Evolutionary conservation across 2,797 vertebrate genomes (phyloP).

Genomic region (Propithecus perrieri): DNA sequence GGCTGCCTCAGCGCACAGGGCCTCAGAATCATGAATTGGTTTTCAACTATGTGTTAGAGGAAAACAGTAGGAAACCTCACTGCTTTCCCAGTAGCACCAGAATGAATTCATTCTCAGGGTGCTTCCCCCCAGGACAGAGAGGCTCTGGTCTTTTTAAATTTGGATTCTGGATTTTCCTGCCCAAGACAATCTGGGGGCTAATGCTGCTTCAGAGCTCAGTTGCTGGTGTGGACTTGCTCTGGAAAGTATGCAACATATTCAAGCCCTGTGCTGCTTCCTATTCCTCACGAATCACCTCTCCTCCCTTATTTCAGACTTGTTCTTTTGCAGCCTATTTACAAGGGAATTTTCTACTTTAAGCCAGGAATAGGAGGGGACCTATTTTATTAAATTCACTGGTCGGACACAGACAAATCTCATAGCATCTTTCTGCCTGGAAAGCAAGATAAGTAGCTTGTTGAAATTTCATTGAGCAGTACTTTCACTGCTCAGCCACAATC

Average conservation of each 20-base stretch:
- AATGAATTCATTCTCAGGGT: neutral
- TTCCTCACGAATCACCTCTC: neutral
- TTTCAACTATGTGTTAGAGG: neutral
- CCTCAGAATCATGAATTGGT: neutral
- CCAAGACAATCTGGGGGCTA: neutral
- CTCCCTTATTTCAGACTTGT: neutral
- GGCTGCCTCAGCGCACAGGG: neutral
- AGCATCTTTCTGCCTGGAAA: neutral
- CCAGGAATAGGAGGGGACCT: neutral
- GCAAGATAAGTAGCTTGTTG: neutral
- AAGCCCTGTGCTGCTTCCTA: neutral
- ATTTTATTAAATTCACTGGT: neutral
- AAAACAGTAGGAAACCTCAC: neutral
- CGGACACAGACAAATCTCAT: neutral
- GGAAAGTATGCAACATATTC: accelerated
- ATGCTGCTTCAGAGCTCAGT: neutral
- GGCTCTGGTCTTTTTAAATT: neutral
- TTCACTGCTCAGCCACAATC: neutral
- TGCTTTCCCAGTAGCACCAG: neutral
- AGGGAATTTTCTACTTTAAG: neutral
- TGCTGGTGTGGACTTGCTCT: neutral
- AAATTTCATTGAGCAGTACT: neutral
- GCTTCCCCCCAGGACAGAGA: neutral
- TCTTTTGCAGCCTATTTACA: neutral
- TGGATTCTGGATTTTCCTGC: neutral